Conservation (phyloP, 1,140 invertebrate species). For the Nasonia longicornis region DNA sequence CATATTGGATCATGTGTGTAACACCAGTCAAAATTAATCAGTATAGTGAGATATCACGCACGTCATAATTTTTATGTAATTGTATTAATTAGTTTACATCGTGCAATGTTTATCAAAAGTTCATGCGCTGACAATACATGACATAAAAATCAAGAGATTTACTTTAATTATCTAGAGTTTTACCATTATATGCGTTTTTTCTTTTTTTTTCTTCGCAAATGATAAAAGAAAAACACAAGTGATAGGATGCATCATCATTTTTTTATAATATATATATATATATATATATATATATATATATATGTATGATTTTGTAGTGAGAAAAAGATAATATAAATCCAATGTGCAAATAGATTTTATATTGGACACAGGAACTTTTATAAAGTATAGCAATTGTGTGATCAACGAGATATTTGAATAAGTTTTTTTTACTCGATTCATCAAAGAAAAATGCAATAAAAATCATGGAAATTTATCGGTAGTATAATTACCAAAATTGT, state of each 20-base stretch:
- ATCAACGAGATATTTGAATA: conserved; percentile 9
- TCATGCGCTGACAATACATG: conserved; percentile 36
- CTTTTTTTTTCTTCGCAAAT: conserved; percentile 5
- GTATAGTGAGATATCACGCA: conserved; percentile 9
- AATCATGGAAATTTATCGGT: conserved; percentile 21
- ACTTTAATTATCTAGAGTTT: conserved; percentile 38
- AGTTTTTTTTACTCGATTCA: not conserved
- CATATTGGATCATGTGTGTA: conserved; percentile 42
- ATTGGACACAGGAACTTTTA: conserved; percentile 44
- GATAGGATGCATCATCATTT: conserved; percentile 44
- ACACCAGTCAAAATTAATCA: conserved; percentile 49
- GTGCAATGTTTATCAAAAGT: conserved; percentile 41
- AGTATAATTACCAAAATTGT: conserved; percentile 32
- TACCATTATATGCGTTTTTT: conserved; percentile 29
- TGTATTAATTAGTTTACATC: conserved; percentile 33
- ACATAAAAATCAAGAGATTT: conserved; percentile 38
- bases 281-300: conserved; percentile 25
- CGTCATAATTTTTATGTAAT: conserved; percentile 36
- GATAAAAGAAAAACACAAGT: conserved; percentile 40
- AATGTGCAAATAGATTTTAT: conserved; percentile 41
- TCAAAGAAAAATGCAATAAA: conserved; percentile 19
- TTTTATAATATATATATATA: conserved; percentile 29
- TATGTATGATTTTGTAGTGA: conserved; percentile 52
- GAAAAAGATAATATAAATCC: conserved; percentile 38
- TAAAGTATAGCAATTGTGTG: conserved; percentile 46